These are phyloP conservation scores for Capreolus pygargus DNA, from an alignment of 2,113 vertebrate genomes.

Conservation along the genomic window DNA sequence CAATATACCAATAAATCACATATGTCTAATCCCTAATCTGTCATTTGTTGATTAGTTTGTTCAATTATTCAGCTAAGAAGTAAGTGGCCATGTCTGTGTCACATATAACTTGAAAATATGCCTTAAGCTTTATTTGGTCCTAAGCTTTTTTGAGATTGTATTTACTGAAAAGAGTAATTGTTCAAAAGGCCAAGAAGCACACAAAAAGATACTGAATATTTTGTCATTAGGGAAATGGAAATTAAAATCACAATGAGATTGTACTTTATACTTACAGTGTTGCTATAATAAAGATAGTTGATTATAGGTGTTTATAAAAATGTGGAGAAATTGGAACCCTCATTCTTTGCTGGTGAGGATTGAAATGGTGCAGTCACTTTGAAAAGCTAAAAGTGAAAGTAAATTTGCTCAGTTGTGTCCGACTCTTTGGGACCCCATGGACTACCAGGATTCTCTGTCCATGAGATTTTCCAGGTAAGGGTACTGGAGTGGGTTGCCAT, in stretches of 20 bases:
- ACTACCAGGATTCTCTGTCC: not conserved
- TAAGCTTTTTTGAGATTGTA: not conserved
- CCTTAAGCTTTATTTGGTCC: not conserved
- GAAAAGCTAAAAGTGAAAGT: not conserved
- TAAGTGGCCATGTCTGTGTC: not conserved
- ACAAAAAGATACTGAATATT: not conserved
- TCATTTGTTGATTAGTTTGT: not conserved
- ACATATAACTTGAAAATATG: not conserved
- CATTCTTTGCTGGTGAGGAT: not conserved
- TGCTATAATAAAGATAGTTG: not conserved
- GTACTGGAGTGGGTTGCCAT: not conserved
- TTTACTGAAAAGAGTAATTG: not conserved
- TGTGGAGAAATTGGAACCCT: not conserved
- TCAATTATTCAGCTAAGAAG: not conserved
- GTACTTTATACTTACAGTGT: not conserved
- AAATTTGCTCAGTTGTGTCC: not conserved
- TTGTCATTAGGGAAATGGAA: not conserved
- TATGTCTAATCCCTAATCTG: not conserved
- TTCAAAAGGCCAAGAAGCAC: not conserved
- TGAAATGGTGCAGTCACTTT: not conserved
- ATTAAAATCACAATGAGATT: not conserved
- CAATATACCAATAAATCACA: not conserved
- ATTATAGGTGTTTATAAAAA: not conserved
- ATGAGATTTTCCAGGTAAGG: not conserved
- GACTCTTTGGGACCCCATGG: fast-evolving